Percentiles rank a stretch among this genome's conserved stretches.
Evolutionary conservation across 2,797 vertebrate species (phyloP).

Genomic region (Hydrolagus colliei): DNA sequence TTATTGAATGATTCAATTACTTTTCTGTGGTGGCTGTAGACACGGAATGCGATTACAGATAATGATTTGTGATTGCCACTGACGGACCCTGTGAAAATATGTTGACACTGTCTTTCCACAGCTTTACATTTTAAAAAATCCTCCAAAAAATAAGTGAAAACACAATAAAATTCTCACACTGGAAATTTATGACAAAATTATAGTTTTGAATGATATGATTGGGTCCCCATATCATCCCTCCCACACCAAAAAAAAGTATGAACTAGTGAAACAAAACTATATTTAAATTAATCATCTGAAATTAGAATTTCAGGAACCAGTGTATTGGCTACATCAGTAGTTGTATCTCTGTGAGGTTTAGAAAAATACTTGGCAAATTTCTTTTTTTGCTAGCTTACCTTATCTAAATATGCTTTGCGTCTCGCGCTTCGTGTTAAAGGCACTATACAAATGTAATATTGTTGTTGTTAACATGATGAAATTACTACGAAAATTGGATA

Average conservation of each 20-base stretch:
- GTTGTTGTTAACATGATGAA: no score
- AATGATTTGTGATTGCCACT: background rate
- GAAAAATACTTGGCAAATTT: no score
- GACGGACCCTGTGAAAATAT: background rate
- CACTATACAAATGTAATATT: no score
- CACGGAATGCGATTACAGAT: background rate
- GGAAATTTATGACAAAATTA: background rate
- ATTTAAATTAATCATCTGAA: background rate
- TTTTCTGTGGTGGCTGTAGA: background rate
- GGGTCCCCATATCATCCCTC: background rate
- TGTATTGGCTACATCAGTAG: no score
- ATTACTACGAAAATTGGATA: no score
- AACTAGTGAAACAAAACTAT: background rate
- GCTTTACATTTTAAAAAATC: constrained; percentile 1
- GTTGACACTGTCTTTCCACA: background rate
- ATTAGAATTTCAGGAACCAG: background rate
- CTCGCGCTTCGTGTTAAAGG: no score
- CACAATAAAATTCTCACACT: background rate
- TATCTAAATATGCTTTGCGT: no score
- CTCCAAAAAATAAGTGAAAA: background rate
- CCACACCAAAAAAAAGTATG: background rate
- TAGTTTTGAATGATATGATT: background rate
- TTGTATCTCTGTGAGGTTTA: no score
- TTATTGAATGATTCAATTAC: constrained; percentile 20
- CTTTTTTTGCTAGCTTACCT: no score